Base-by-base conservation (phyloP, 2,797 vertebrate species). In the Linurgus olivaceus region DNA sequence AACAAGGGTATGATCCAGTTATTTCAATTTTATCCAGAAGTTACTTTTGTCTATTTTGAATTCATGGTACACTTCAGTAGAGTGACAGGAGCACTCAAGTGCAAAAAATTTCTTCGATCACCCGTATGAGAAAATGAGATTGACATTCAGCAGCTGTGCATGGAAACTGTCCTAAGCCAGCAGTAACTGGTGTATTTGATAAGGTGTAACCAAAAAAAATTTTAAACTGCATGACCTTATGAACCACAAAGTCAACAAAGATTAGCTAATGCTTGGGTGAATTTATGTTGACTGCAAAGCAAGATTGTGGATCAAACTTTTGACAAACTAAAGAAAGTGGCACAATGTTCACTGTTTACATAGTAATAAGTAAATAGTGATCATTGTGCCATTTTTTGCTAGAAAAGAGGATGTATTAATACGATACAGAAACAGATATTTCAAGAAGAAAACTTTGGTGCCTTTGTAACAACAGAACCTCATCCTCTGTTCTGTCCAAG, bases 31-130 rank as follows among this genome's bases (percentile, higher is more conserved):
- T 81, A 20, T 47, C 38, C 68, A 9, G 61, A 51, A 44, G 87
- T 86, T 90, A 89, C 95, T 89, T 93, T 45, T 88, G 44, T 23
- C 58, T 95, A 28, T 58, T 97, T 85, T 86, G 66, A 96, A 67
- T 96, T 92, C 51, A 50, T 79, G 37, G 44, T 86, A 51, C 67
- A 12, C 47, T 47, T 40, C 33, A 59, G 37, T 63, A 63, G 93
- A 95, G 63, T 88, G 47, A 82, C 40, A 73, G 33, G 28, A 89
- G 26, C n/a, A 45, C 15, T 89, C 59, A 48, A 8, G 33, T 38
- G 65, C 51, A 85, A 82, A 73, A 28, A 26, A 63, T 66, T 67
- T 77, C 17, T 76, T 81, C 23, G 63, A 13, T 37, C 31, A 38
- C 17, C 15, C 1, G 0, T 50, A 24, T 7, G 12, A 86, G 42